phyloP scores from a whole-genome alignment of 2,797 vertebrate genomes.

The Taenioides sp. region DNA sequence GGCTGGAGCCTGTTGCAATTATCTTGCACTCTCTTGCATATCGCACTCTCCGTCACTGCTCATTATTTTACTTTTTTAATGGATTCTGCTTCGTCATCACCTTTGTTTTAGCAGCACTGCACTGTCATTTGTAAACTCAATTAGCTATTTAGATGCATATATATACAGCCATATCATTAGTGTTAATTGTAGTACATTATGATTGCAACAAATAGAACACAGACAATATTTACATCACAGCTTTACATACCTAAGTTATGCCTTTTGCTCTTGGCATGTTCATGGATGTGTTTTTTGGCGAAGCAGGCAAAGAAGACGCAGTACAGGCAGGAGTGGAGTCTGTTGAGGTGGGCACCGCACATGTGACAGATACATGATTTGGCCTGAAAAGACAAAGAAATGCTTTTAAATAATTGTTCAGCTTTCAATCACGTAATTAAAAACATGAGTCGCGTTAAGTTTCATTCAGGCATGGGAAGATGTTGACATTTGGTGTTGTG shows the following conservation, averaged over 20 bases:
- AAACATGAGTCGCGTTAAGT: not conserved
- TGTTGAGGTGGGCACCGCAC: conserved; percentile 94
- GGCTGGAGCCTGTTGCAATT: conserved; percentile 32
- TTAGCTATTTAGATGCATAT: not conserved
- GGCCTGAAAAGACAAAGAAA: conserved; percentile 76
- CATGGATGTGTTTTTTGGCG: conserved; percentile 98
- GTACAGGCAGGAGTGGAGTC: conserved; percentile 98
- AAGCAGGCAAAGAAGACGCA: conserved; percentile 99
- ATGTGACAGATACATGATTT: conserved; percentile 98
- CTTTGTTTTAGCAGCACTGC: not conserved
- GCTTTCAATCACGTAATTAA: not conserved
- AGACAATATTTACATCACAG: not conserved
- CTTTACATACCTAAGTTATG: conserved; percentile 89
- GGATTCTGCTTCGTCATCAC: not conserved
- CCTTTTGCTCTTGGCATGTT: conserved; percentile 95
- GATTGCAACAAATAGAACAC: not conserved
- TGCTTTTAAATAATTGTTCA: not conserved
- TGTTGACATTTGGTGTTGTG: too few species aligned
- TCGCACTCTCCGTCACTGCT: not conserved
- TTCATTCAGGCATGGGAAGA: too few species aligned
- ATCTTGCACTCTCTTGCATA: conserved; percentile 46
- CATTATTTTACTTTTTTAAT: conserved; percentile 9
- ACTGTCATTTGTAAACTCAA: not conserved
- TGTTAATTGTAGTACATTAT: not conserved
- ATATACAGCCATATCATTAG: not conserved